These are phyloP conservation scores for Onthophagus taurus DNA, from an alignment of 1,140 invertebrate genomes.

Conservation along the genomic window DNA sequence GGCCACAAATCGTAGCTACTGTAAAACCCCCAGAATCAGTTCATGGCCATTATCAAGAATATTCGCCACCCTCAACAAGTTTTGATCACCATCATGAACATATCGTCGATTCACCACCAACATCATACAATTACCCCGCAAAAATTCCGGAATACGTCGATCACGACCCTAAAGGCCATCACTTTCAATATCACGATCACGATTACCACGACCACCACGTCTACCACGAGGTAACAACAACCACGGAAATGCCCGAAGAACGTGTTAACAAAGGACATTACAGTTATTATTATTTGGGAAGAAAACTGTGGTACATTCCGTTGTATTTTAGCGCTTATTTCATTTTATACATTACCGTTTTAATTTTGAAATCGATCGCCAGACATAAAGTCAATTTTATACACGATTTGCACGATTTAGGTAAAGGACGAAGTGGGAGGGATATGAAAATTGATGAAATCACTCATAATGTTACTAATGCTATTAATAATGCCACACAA, in stretches of 20 bases:
- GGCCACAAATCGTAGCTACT: background rate
- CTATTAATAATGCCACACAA: conserved; percentile 22
- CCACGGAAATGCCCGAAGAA: conserved; percentile 39
- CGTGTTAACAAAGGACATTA: conserved; percentile 60
- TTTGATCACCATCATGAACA: conserved; percentile 8
- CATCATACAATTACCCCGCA: conserved; percentile 16
- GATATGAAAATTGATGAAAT: conserved; percentile 23
- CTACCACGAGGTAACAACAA: conserved; percentile 40
- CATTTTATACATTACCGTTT: conserved; percentile 64
- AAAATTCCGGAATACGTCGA: conserved; percentile 32
- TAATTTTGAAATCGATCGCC: conserved; percentile 68
- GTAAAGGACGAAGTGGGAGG: conserved; percentile 17
- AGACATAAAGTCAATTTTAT: conserved; percentile 57
- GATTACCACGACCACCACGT: conserved; percentile 31
- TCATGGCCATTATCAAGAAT: conserved; percentile 14
- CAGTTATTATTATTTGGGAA: conserved; percentile 72
- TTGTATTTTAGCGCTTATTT: conserved; percentile 79
- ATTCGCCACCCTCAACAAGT: conserved; percentile 18
- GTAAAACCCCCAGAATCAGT: conserved; percentile 10
- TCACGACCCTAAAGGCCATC: conserved; percentile 40
- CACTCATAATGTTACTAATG: conserved; percentile 23
- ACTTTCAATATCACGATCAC: conserved; percentile 35
- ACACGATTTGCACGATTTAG: conserved; percentile 24
- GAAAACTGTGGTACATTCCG: conserved; percentile 73
- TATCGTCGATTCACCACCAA: background rate